Conservation (phyloP, 2,888 invertebrate genomes). For the Mesochorus sp. region DNA sequence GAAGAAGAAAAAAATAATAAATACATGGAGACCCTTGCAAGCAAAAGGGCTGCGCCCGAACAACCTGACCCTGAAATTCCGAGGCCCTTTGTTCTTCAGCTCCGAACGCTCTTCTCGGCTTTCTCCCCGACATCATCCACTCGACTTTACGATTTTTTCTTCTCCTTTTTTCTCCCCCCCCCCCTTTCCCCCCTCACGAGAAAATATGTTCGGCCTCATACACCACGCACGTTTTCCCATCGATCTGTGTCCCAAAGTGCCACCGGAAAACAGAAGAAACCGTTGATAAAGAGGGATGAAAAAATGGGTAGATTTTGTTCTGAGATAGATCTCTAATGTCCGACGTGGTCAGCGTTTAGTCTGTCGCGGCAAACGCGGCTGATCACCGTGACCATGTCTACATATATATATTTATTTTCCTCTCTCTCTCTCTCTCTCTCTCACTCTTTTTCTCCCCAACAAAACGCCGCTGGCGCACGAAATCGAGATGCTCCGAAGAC, state of each 20-base stretch:
- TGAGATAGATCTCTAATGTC: slow-evolving; percentile 69
- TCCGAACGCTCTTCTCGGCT: background rate
- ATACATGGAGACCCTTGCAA: slow-evolving; percentile 45
- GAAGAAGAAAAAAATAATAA: slow-evolving; percentile 21
- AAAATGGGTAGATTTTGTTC: slow-evolving; percentile 53
- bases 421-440: slow-evolving; percentile 8
- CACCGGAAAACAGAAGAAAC: slow-evolving; percentile 36
- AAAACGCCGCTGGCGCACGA: slow-evolving; percentile 43
- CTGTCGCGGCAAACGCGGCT: slow-evolving; percentile 21
- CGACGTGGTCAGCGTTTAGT: slow-evolving; percentile 48
- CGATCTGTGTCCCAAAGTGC: slow-evolving; percentile 21
- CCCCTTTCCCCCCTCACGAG: no score
- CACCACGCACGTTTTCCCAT: slow-evolving; percentile 8
- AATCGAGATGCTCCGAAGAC: slow-evolving; percentile 31
- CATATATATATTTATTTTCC: background rate
- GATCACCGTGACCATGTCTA: slow-evolving; percentile 53
- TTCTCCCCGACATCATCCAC: slow-evolving; percentile 64
- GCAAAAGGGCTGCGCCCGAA: slow-evolving; percentile 20
- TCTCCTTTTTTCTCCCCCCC: no score
- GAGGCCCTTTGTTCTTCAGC: background rate
- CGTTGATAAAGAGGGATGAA: slow-evolving; percentile 30
- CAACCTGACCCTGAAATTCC: background rate
- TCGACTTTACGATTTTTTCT: slow-evolving; percentile 66
- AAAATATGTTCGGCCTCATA: background rate
- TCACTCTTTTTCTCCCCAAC: slow-evolving; percentile 10